A percentile compares a stretch with the other conserved stretches of the same genome.
phyloP scores from a whole-genome alignment of 2,113 vertebrate genomes.

The Engraulis encrasicolus region DNA sequence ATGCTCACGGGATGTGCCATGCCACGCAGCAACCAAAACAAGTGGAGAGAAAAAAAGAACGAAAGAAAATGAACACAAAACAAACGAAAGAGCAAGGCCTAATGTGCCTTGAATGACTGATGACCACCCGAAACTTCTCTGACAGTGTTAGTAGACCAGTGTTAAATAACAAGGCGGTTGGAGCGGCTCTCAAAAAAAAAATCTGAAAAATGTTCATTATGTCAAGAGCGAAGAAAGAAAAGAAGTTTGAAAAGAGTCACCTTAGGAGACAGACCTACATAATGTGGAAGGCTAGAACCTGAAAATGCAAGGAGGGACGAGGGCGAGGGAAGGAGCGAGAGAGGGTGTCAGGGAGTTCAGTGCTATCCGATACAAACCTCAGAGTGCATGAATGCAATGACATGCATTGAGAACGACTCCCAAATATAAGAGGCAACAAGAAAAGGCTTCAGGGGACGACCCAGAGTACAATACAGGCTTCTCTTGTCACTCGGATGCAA shows the following conservation, averaged over 20 bases:
- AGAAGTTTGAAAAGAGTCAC: background rate
- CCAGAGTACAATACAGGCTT: background rate
- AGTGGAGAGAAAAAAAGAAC: background rate
- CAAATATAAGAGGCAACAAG: background rate
- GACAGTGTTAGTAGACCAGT: background rate
- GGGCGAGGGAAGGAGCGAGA: background rate
- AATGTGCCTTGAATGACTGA: slow-evolving; percentile 37
- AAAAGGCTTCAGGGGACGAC: background rate
- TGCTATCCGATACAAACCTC: background rate
- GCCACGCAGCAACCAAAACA: background rate
- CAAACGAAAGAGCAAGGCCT: background rate
- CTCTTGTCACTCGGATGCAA: background rate
- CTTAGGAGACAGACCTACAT: slow-evolving; percentile 9
- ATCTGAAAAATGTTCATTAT: background rate
- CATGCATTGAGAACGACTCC: background rate
- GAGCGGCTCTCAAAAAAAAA: background rate
- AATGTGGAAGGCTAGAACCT: background rate
- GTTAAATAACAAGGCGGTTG: background rate
- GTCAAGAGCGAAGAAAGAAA: background rate
- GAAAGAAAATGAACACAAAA: no score
- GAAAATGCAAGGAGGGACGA: background rate
- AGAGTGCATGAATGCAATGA: background rate
- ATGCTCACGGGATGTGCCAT: background rate
- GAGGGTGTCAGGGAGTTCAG: background rate
- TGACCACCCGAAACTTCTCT: background rate